phyloP scores from a whole-genome alignment of 1,140 invertebrate genomes.

The Cydia splendana region DNA sequence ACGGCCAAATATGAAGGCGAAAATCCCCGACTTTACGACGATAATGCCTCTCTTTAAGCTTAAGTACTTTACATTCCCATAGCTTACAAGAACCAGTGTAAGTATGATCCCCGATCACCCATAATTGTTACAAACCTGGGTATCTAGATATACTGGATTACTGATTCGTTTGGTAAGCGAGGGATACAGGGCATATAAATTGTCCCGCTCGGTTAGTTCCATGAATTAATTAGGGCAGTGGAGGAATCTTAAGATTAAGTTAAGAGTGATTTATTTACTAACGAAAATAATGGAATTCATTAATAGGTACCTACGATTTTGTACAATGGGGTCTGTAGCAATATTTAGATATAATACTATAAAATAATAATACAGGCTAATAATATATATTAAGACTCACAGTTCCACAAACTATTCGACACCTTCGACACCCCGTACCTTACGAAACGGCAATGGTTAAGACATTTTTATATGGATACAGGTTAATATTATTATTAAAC shows the following conservation, averaged over 20 bases:
- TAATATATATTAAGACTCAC: too few species aligned
- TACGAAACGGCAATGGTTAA: too few species aligned
- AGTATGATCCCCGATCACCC: background rate
- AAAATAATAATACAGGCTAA: too few species aligned
- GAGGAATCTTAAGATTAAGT: conserved; percentile 28
- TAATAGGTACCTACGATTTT: background rate
- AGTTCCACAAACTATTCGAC: too few species aligned
- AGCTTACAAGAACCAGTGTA: background rate
- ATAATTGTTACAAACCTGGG: background rate
- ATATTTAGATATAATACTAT: too few species aligned
- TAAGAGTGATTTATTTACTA: conserved; percentile 21
- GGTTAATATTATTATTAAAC: too few species aligned
- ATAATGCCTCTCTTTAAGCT: conserved; percentile 20
- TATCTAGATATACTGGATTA: background rate
- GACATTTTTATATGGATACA: too few species aligned
- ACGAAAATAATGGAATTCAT: conserved; percentile 17
- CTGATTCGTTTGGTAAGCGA: background rate
- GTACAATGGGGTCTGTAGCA: background rate
- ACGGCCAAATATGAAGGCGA: conserved; percentile 15
- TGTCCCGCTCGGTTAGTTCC: conserved; percentile 12
- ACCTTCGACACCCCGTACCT: too few species aligned
- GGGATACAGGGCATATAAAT: background rate
- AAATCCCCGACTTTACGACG: conserved; percentile 15
- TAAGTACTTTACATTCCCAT: conserved; percentile 16
- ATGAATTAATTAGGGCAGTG: conserved; percentile 31